Evolutionary conservation across 2,888 invertebrate genomes (phyloP).

Genomic region (Podabrus alpinus): DNA sequence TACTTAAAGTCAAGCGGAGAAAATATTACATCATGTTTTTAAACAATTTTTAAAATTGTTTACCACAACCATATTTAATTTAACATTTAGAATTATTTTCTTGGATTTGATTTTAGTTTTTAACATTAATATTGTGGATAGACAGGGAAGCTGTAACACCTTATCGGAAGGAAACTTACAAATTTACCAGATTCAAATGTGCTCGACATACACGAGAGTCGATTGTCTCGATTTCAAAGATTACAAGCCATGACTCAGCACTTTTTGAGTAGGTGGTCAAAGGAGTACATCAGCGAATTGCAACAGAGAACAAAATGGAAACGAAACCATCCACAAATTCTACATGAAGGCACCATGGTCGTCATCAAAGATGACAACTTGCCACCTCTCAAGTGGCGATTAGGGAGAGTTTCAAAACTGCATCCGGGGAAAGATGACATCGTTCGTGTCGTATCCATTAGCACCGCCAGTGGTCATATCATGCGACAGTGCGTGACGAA

Average conservation of each 20-base stretch:
- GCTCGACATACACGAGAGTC: background rate
- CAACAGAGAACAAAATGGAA: background rate
- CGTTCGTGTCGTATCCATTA: background rate
- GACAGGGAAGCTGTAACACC: no score
- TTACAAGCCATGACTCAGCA: slow-evolving; percentile 3
- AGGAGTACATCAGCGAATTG: slow-evolving; percentile 27
- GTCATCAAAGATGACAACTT: background rate
- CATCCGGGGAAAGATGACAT: background rate
- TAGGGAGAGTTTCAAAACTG: background rate
- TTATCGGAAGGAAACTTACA: slow-evolving; percentile 10
- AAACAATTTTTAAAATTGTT: no score
- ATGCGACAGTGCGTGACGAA: background rate
- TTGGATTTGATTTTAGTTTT: no score
- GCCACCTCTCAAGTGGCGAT: background rate
- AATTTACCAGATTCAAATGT: slow-evolving; percentile 7
- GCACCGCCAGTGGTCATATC: background rate
- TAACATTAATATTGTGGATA: no score
- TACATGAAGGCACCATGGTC: background rate
- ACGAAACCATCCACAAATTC: no score
- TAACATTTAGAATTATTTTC: no score
- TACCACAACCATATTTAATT: no score
- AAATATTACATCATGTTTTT: no score
- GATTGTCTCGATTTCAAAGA: background rate
- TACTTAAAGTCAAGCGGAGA: no score
- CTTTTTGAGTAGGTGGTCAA: slow-evolving; percentile 28